A percentile compares a stretch with the other conserved stretches of the same genome.
Conservation (phyloP, 2,113 vertebrate species). For the Columba livia region DNA sequence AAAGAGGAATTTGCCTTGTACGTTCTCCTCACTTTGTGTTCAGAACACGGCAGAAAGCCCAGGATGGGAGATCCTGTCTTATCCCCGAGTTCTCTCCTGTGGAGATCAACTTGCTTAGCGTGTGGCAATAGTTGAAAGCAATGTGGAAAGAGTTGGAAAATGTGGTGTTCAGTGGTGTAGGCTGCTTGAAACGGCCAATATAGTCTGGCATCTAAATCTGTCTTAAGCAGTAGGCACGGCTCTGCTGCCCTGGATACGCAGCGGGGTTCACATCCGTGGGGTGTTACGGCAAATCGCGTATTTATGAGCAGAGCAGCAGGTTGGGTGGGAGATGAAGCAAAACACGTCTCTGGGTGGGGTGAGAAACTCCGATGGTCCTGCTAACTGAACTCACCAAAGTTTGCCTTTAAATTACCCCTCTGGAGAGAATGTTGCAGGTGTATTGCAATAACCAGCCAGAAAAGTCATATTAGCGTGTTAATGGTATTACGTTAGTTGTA, state of each 20-base stretch:
- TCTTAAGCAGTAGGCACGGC: neutral
- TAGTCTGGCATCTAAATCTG: neutral
- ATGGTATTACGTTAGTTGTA: neutral
- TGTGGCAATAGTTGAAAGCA: neutral
- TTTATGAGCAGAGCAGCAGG: fast-evolving
- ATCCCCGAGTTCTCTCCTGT: neutral
- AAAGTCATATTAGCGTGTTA: neutral
- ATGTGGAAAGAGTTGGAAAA: neutral
- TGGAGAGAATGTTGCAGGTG: neutral
- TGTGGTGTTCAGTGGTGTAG: neutral
- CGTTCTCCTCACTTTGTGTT: fast-evolving
- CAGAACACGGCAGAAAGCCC: neutral
- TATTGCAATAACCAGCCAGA: neutral
- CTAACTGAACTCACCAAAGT: neutral
- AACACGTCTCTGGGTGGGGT: fast-evolving
- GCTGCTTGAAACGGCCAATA: neutral
- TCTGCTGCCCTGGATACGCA: neutral
- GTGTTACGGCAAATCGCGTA: fast-evolving
- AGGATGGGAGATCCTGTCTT: neutral
- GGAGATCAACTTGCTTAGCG: neutral
- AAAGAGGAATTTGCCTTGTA: neutral
- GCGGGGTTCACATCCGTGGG: neutral
- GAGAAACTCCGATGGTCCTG: neutral
- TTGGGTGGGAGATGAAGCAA: neutral
- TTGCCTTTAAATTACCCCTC: neutral